These are phyloP conservation scores for Callinectes sapidus DNA, from an alignment of 2,888 invertebrate genomes.

Conservation along the genomic window DNA sequence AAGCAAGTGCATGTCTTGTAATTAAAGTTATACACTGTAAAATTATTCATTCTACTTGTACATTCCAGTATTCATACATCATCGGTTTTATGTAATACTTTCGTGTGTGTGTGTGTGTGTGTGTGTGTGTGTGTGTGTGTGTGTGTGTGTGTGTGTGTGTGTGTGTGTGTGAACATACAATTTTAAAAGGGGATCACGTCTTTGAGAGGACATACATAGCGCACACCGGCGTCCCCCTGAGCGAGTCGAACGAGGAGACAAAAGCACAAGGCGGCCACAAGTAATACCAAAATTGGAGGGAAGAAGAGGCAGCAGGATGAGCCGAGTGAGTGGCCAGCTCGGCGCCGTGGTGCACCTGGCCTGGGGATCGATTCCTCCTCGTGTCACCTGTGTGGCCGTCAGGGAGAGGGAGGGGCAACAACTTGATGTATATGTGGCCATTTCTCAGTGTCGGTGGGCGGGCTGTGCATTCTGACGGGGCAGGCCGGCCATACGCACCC, in stretches of 20 bases:
- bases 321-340: background rate
- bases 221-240: background rate
- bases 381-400: conserved; percentile 31
- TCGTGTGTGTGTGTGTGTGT: background rate
- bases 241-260: background rate
- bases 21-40: background rate
- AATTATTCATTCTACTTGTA: background rate
- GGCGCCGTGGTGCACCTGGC: background rate
- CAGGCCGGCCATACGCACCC: conserved; percentile 38
- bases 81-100: background rate
- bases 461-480: conserved; percentile 36
- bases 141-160: conserved; percentile 24
- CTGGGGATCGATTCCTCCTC: conserved; percentile 31
- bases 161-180: background rate
- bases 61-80: background rate
- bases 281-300: background rate
- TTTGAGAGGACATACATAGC: background rate
- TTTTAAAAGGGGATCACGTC: background rate
- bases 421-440: conserved; percentile 42
- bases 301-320: background rate
- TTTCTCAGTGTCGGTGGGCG: conserved; percentile 52
- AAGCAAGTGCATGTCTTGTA: background rate
- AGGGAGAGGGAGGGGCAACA: background rate
- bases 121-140: background rate
- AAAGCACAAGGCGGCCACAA: background rate